These are phyloP conservation scores for Catocala fraxini DNA, from an alignment of 2,888 invertebrate species.

Conservation along the genomic window DNA sequence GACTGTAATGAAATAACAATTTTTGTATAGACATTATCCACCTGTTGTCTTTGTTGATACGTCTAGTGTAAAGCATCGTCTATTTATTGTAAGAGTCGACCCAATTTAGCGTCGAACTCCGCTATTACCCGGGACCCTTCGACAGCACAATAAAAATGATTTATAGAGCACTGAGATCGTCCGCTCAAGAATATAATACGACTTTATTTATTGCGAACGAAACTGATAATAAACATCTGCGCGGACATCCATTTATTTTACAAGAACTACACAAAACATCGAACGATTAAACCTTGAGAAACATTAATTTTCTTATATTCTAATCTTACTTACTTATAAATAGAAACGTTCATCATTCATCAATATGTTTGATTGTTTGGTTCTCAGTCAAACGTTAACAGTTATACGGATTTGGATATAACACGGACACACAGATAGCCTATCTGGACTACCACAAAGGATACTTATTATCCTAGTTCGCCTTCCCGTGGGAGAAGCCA, in stretches of 20 bases:
- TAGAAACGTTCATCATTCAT: too few relatives aligned
- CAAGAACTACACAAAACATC: conserved; percentile 21
- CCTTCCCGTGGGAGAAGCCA: too few relatives aligned
- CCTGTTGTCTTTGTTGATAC: conserved; percentile 46
- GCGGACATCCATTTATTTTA: conserved; percentile 62
- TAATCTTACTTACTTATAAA: too few relatives aligned
- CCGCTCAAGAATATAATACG: conserved; percentile 81
- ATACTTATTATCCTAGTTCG: too few relatives aligned
- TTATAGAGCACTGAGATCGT: conserved; percentile 78
- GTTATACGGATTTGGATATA: too few relatives aligned
- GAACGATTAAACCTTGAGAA: conserved; percentile 6
- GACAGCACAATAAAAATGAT: conserved; percentile 85
- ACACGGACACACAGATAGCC: too few relatives aligned
- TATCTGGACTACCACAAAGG: too few relatives aligned
- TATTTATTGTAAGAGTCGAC: conserved; percentile 72
- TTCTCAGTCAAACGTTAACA: too few relatives aligned
- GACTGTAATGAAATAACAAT: conserved; percentile 1
- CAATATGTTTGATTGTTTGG: too few relatives aligned
- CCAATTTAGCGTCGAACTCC: conserved; percentile 76
- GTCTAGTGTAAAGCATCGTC: conserved; percentile 60
- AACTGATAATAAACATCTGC: conserved; percentile 79
- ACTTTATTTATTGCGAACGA: conserved; percentile 79
- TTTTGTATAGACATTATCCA: conserved; percentile 34
- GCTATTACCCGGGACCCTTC: conserved; percentile 76
- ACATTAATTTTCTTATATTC: conserved; percentile 11